These are phyloP conservation scores for Coregonus clupeaformis DNA, from an alignment of 2,113 vertebrate genomes.

Conservation along the genomic window DNA sequence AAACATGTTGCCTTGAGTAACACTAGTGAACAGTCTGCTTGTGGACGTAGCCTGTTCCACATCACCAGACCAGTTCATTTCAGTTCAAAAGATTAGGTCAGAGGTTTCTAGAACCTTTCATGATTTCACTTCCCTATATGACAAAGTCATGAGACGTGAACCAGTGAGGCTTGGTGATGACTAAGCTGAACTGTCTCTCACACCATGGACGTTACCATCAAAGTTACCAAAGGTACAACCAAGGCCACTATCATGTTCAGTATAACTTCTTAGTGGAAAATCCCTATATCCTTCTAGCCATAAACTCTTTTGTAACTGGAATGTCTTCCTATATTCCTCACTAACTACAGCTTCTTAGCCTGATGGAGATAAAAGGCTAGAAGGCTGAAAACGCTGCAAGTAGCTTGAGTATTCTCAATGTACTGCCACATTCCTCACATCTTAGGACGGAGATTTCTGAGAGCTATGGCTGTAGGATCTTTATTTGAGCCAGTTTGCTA, in stretches of 20 bases:
- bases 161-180: too few relatives aligned
- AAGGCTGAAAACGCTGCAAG: neutral
- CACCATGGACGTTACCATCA: too few relatives aligned
- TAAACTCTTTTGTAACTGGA: neutral
- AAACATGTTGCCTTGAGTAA: neutral
- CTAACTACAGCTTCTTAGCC: neutral
- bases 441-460: neutral
- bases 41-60: neutral
- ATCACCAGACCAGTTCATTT: neutral
- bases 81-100: too few relatives aligned
- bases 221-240: too few relatives aligned
- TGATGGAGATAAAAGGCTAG: neutral
- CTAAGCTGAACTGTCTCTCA: too few relatives aligned
- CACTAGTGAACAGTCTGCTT: neutral
- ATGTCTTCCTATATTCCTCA: neutral
- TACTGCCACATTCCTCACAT: neutral
- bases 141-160: too few relatives aligned
- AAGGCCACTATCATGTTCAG: too few relatives aligned
- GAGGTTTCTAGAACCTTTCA: too few relatives aligned
- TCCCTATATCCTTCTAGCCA: neutral
- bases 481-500: too few relatives aligned
- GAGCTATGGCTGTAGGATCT: neutral
- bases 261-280: neutral
- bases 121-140: too few relatives aligned
- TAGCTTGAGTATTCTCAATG: neutral